phyloP scores from a whole-genome alignment of 2,113 vertebrate species.

The Chaetodon trifascialis region DNA sequence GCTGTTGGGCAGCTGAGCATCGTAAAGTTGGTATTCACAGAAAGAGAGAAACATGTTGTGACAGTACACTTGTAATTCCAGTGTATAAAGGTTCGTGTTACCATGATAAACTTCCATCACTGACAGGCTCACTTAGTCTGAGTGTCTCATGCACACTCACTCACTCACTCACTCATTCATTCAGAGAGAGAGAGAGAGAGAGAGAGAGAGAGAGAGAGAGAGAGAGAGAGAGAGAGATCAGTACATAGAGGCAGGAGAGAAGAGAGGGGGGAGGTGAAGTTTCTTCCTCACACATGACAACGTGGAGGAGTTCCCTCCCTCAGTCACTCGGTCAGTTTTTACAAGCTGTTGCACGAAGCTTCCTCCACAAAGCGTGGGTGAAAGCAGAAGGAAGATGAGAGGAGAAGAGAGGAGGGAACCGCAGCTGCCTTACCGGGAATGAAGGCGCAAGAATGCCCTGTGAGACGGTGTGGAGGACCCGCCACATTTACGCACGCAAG shows the following conservation, averaged over 20 bases:
- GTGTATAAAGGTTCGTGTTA: neutral
- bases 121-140: neutral
- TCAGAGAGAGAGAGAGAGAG: neutral
- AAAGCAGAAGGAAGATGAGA: slow-evolving; percentile 40
- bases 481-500: slow-evolving; percentile 34
- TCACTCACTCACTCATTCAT: slow-evolving; percentile 9
- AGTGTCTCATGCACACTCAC: slow-evolving; percentile 1
- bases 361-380: slow-evolving; percentile 67
- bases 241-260: neutral
- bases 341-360: slow-evolving; percentile 66
- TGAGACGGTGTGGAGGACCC: slow-evolving; percentile 50
- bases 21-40: neutral
- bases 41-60: neutral
- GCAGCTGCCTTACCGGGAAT: slow-evolving; percentile 54
- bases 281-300: slow-evolving; percentile 26
- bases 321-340: slow-evolving; percentile 45
- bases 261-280: neutral
- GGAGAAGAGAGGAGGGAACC: slow-evolving; percentile 28
- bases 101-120: neutral
- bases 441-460: slow-evolving; percentile 66
- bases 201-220: neutral
- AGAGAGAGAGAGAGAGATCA: neutral
- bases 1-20: neutral
- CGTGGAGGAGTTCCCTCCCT: slow-evolving; percentile 68
- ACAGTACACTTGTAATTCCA: neutral